Evolutionary conservation across 1,140 invertebrate genomes (phyloP).

Genomic region (Trachymyrmex septentrionalis): DNA sequence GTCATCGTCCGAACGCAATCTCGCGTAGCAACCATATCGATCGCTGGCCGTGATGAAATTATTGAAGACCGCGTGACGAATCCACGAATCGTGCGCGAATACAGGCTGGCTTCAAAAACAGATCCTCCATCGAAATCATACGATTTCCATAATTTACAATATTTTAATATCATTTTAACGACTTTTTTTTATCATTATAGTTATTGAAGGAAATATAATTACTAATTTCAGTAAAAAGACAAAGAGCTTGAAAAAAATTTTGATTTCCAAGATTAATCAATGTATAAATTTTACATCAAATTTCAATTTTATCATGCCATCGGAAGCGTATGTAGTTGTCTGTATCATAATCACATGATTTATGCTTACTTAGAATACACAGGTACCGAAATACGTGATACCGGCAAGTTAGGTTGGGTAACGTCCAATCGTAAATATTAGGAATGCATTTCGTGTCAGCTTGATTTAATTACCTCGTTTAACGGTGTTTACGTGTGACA

Average conservation of each 20-base stretch:
- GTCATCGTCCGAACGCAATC: slow-evolving; percentile 33
- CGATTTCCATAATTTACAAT: not conserved
- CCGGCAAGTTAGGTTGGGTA: not conserved
- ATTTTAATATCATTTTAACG: not conserved
- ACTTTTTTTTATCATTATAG: not conserved
- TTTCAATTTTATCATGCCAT: not conserved
- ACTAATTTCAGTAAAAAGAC: not conserved
- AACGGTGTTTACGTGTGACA: slow-evolving; percentile 40
- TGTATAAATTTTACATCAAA: not conserved
- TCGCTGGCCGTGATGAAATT: slow-evolving; percentile 29
- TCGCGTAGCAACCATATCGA: slow-evolving; percentile 39
- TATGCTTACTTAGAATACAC: slow-evolving; percentile 3
- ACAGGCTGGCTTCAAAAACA: not conserved
- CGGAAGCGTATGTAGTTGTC: not conserved
- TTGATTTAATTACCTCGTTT: slow-evolving; percentile 56
- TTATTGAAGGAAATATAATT: not conserved
- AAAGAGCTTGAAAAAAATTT: not conserved
- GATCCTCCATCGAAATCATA: slow-evolving; percentile 2
- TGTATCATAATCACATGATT: not conserved
- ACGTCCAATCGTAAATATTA: slow-evolving; percentile 51
- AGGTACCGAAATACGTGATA: slow-evolving; percentile 7
- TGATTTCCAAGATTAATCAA: not conserved
- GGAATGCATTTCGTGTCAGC: slow-evolving; percentile 23
- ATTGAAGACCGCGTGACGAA: slow-evolving; percentile 39
- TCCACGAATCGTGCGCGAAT: not conserved